phyloP scores from a whole-genome alignment of 2,113 vertebrate species.

The Chloropsis cyanopogon region DNA sequence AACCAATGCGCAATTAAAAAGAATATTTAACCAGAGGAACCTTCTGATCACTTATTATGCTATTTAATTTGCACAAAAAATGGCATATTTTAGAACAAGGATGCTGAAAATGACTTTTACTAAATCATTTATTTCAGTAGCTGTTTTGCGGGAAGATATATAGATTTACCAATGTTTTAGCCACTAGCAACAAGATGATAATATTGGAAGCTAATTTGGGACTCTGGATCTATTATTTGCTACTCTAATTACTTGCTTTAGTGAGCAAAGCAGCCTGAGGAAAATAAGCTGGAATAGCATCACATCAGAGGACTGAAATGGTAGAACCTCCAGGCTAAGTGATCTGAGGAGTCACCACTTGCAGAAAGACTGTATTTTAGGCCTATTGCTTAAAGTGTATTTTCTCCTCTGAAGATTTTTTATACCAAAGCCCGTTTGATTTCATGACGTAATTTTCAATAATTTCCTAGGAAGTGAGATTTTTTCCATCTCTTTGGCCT shows the following conservation, averaged over 20 bases:
- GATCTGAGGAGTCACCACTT: neutral
- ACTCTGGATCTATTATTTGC: constrained; percentile 52
- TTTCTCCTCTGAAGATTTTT: constrained; percentile 1
- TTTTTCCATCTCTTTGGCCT: neutral
- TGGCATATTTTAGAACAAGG: neutral
- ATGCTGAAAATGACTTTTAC: constrained; percentile 23
- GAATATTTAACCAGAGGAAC: neutral
- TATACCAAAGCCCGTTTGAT: constrained; percentile 28
- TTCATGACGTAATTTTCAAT: constrained; percentile 21
- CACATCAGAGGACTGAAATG: neutral
- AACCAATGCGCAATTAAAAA: neutral
- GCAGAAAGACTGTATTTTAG: neutral
- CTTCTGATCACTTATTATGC: neutral
- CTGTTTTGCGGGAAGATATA: constrained; percentile 15
- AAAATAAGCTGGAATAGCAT: constrained; percentile 32
- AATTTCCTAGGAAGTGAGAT: neutral
- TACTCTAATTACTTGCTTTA: constrained; percentile 64
- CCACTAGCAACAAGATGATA: constrained; percentile 37
- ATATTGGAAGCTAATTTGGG: constrained; percentile 67
- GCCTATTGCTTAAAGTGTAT: constrained; percentile 13
- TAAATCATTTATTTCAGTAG: constrained; percentile 46
- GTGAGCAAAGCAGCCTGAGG: constrained; percentile 25
- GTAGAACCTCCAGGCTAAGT: constrained; percentile 27
- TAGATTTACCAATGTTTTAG: constrained; percentile 57
- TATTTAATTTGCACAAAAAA: neutral